Evolutionary conservation across 2,888 invertebrate genomes (phyloP), one percentile per base, ranked within the genome.

Genomic region (Heteromurus nitidus): DNA sequence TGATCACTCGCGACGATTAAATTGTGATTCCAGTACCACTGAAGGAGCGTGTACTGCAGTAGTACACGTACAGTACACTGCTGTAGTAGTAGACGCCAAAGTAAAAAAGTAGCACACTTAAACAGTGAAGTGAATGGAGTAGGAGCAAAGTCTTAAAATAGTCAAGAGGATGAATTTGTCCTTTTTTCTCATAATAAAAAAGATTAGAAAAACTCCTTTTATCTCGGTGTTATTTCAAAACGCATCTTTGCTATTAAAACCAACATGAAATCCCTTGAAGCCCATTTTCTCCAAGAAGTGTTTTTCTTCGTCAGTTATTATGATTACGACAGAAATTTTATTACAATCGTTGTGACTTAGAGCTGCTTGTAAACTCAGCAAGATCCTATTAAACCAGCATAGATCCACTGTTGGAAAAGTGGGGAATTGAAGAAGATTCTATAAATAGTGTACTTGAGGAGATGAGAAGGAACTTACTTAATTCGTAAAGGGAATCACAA

Each of bases 251-350:
- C 69, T 36, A 69, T 53, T 55, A 68, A 50, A 30, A 53, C 18
- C 22, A 24, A 16, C 69, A 55, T 55, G 31, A 53, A 55, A 69
- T 26, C 55, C 55, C 20, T n/a, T 18, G 18, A 9, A 36, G 31
- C 24, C 11, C 7, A 18, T 5, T 58, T 42, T 53, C 44, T 42
- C 22, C 3, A 3, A 18, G 5, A 9, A 58, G 42, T 36, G 26
- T 18, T 70, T 26, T 24, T 70, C 47, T 58, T 58, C 36, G 50
- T 26, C 42, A 26, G 36, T 28, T 28, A 42, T 70, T 11, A 47
- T 70, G 24, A 69, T 69, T 70, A 70, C 70, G 22, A 55, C n/a
- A 55, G n/a, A n/a, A 47, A 31, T 30, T 70, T 69, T 70, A 70
- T 70, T 70, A 70, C 70, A 70, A 58, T 58, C 13, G 18, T 26